A percentile compares a stretch with the other conserved stretches of the same genome.
Conservation (phyloP, 2,888 invertebrate genomes). For the Drosophila paucipuncta region DNA sequence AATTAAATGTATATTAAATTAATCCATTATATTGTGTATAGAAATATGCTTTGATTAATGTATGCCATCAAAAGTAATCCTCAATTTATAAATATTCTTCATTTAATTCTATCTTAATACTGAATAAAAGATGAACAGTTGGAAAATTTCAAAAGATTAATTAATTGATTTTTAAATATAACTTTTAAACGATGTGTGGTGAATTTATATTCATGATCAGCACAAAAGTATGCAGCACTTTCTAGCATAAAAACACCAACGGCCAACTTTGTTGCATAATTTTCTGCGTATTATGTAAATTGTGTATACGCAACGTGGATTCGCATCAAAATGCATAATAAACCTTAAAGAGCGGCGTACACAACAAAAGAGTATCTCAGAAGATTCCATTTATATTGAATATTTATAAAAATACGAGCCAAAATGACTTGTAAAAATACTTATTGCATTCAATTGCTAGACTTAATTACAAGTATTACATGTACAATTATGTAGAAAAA, state of each 20-base stretch:
- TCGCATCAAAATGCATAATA: background rate
- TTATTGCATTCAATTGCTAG: constrained; percentile 18
- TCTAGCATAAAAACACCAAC: background rate
- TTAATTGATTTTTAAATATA: background rate
- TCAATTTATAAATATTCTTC: background rate
- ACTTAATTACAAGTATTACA: constrained; percentile 13
- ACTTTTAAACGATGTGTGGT: background rate
- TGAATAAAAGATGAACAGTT: background rate
- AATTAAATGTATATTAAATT: constrained; percentile 52
- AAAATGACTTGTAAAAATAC: constrained; percentile 46
- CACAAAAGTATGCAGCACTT: constrained; percentile 44
- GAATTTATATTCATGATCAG: constrained; percentile 18
- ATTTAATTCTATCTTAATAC: background rate
- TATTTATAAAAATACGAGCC: constrained; percentile 33
- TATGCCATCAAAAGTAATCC: background rate
- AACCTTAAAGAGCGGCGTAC: background rate
- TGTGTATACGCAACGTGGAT: constrained; percentile 9
- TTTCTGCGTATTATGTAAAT: constrained; percentile 24
- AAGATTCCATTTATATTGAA: constrained; percentile 55
- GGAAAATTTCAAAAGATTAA: background rate
- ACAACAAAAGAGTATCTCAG: background rate
- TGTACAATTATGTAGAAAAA: constrained; percentile 57
- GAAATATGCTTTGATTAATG: constrained; percentile 16
- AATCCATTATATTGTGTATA: constrained; percentile 37
- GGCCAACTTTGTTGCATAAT: constrained; percentile 33